phyloP scores from a whole-genome alignment of 2,888 invertebrate genomes.

The Dastarcus helophoroides region DNA sequence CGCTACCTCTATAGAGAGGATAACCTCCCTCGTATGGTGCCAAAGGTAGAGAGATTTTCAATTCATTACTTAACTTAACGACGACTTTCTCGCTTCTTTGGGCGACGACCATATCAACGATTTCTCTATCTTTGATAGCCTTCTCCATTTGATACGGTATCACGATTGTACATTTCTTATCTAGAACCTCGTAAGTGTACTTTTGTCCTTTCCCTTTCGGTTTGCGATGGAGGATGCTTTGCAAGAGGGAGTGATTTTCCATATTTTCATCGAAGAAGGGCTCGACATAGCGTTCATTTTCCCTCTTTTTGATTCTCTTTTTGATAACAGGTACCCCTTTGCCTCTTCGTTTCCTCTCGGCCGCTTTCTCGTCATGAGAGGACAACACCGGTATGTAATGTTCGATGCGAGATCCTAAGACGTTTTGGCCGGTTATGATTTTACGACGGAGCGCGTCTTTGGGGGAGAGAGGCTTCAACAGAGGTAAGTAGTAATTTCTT shows the following conservation, averaged over 20 bases:
- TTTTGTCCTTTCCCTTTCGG: slow-evolving; percentile 41
- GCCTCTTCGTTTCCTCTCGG: slow-evolving; percentile 25
- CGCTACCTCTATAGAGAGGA: slow-evolving; percentile 30
- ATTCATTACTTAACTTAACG: slow-evolving; percentile 55
- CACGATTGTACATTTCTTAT: slow-evolving; percentile 58
- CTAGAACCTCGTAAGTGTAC: slow-evolving; percentile 62
- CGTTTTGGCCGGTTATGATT: slow-evolving; percentile 63
- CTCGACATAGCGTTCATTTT: slow-evolving; percentile 28
- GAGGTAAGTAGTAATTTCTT: slow-evolving; percentile 70
- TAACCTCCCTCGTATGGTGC: slow-evolving; percentile 27
- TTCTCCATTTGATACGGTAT: slow-evolving; percentile 61
- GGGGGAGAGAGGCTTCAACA: slow-evolving; percentile 68
- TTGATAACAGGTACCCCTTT: slow-evolving; percentile 33
- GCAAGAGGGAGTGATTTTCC: slow-evolving; percentile 26
- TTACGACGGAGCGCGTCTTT: slow-evolving; percentile 70
- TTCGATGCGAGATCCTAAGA: slow-evolving; percentile 44
- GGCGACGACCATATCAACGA: slow-evolving; percentile 63
- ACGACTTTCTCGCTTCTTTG: slow-evolving; percentile 62
- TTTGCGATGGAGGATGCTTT: slow-evolving; percentile 43
- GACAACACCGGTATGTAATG: slow-evolving; percentile 68
- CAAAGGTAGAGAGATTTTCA: slow-evolving; percentile 54
- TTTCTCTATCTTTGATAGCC: slow-evolving; percentile 63
- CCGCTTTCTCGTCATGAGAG: slow-evolving; percentile 30
- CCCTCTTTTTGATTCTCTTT: slow-evolving; percentile 27
- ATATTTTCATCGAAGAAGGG: slow-evolving; percentile 32